Percentiles rank a stretch among this genome's conserved stretches.
phyloP scores from a whole-genome alignment of 2,888 invertebrate genomes.

The Trisateles emortualis region DNA sequence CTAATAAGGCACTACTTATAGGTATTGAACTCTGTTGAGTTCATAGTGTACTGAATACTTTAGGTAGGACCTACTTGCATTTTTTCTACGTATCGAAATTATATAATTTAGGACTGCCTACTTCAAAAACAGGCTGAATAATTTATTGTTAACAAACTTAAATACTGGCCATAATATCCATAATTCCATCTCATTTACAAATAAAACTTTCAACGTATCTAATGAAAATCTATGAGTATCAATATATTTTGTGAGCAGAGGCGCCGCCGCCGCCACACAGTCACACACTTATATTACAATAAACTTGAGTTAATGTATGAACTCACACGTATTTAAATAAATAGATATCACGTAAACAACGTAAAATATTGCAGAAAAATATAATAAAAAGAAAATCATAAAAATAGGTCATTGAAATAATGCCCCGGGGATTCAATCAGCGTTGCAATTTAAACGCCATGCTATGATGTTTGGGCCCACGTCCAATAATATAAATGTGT shows the following conservation, averaged over 20 bases:
- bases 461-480: conserved; percentile 37
- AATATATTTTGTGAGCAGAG: background rate
- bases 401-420: conserved; percentile 51
- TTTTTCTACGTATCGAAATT: too few relatives aligned
- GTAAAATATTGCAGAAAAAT: conserved; percentile 47
- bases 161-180: background rate
- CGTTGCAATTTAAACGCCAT: conserved; percentile 49
- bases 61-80: too few relatives aligned
- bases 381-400: conserved; percentile 41
- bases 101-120: background rate
- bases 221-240: conserved; percentile 3
- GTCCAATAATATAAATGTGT: conserved; percentile 41
- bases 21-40: too few relatives aligned
- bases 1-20: too few relatives aligned
- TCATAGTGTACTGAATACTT: too few relatives aligned
- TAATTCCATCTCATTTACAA: background rate
- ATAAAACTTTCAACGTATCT: background rate
- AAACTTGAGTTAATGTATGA: conserved; percentile 40
- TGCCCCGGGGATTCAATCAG: conserved; percentile 44
- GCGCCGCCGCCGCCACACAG: conserved; percentile 3
- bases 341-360: conserved; percentile 43
- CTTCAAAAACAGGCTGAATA: background rate
- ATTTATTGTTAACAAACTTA: background rate
- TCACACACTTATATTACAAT: conserved; percentile 27
- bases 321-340: conserved; percentile 38